Base-by-base conservation (phyloP, 2,113 vertebrate genomes). In the Solea solea region DNA sequence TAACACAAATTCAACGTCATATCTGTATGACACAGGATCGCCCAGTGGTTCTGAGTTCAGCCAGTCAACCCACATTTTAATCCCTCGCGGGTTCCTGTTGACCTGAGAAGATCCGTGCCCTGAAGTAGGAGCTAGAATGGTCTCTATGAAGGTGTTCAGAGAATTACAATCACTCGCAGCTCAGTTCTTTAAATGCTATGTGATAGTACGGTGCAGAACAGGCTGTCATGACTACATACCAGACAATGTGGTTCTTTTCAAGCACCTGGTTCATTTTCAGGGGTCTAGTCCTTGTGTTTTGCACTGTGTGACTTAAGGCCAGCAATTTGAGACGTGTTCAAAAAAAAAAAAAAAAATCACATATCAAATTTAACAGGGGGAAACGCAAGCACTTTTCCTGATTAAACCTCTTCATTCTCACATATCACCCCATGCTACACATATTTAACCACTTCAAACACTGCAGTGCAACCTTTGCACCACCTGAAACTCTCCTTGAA, bases 301-400 rank as follows among this genome's bases (percentile, higher is more conserved):
- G 58, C 57, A 55, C 67, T 16, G n/a, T 62, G 76, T 62, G 76
- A 70, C 34, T 2, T 74, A 72, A 73, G 62, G 58, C 57, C 56
- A 13, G 80, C 76, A 84, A 80, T 78, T 60, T 73, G 69, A 86
- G 81, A 84, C 76, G 81, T 80, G 74, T 72, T 21, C 21, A 21
- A 21, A 21, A 21, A 21, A 51, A 21, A 21, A 21, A 51, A 84
- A 72, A 80, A 84, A 76, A 67, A 72, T 86, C 71, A n/a, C 65
- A 34, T 71, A 73, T 80, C 64, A 3, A 71, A 69, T 74, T 72
- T 34, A 34, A 6, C 34, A 71, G 65, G 52, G 34, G 59, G 63
- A 49, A 52, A 78, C 66, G 54, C 66, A 69, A 69, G 63, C 63
- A 55, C 76, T 63, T 61, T 49, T 64, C 21, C 74, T 68, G 57